These are phyloP conservation scores for Hetaerina titia DNA, from an alignment of 2,888 invertebrate genomes.

Conservation along the genomic window DNA sequence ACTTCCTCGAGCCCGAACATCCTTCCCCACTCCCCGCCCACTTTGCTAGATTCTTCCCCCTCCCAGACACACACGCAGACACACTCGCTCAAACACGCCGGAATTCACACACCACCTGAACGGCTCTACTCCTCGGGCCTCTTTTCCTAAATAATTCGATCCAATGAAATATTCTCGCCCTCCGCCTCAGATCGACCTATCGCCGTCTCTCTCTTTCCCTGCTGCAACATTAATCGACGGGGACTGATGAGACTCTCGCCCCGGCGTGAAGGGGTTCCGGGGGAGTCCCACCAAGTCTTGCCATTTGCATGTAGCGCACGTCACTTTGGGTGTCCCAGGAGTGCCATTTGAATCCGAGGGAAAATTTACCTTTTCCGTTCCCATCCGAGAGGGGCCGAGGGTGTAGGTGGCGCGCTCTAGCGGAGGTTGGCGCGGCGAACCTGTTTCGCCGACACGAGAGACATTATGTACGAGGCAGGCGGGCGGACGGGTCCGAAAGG, in stretches of 20 bases:
- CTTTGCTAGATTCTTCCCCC: background rate
- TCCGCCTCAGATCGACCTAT: background rate
- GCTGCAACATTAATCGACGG: conserved; percentile 4
- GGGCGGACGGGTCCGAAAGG: too few species aligned
- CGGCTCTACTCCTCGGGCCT: background rate
- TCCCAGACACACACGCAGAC: background rate
- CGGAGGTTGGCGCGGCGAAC: too few species aligned
- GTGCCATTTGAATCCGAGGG: background rate
- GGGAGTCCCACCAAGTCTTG: background rate
- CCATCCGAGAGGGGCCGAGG: background rate
- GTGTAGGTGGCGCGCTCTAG: background rate
- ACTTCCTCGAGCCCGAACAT: background rate
- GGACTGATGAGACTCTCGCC: background rate
- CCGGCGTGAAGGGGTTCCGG: background rate
- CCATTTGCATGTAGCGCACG: background rate
- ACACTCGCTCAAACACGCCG: too few species aligned
- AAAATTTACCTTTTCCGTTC: background rate
- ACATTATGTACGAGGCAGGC: too few species aligned
- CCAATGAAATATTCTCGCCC: background rate
- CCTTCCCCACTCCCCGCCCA: too few species aligned
- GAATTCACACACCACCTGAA: too few species aligned
- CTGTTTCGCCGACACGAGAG: too few species aligned
- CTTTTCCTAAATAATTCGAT: background rate
- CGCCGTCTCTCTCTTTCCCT: background rate
- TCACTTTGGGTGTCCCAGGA: background rate